Percentiles rank a stretch among this genome's conserved stretches.
phyloP scores from a whole-genome alignment of 1,140 invertebrate genomes.

The Tetranychus cinnabarinus region DNA sequence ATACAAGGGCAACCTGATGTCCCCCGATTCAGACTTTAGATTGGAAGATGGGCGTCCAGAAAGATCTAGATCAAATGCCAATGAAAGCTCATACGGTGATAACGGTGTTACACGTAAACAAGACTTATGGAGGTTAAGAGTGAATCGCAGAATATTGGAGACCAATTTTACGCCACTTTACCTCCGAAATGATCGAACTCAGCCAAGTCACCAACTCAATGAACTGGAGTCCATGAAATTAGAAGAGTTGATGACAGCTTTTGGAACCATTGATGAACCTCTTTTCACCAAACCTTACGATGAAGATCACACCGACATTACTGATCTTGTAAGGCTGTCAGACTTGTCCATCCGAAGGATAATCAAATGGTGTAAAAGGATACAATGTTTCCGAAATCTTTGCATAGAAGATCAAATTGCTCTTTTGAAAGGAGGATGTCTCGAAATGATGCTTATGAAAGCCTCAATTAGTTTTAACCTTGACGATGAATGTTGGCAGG shows the following conservation, averaged over 20 bases:
- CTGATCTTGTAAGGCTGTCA: slow-evolving; percentile 67
- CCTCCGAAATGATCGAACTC: background rate
- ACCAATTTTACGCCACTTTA: background rate
- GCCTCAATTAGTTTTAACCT: slow-evolving; percentile 67
- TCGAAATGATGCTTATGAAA: slow-evolving; percentile 72
- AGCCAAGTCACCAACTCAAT: background rate
- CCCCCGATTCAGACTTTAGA: background rate
- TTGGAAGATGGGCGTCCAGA: too few species aligned
- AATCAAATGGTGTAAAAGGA: slow-evolving; percentile 76
- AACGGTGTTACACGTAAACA: background rate
- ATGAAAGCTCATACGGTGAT: background rate
- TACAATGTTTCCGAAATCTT: slow-evolving; percentile 62
- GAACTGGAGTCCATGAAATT: background rate
- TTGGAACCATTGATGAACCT: background rate
- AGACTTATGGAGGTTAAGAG: background rate
- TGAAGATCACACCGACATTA: slow-evolving; percentile 19
- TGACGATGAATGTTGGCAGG: slow-evolving; percentile 46
- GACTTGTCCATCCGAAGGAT: slow-evolving; percentile 64
- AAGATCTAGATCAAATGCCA: background rate
- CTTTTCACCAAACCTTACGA: background rate
- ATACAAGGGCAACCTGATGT: background rate
- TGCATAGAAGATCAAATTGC: slow-evolving; percentile 75
- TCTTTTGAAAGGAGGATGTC: slow-evolving; percentile 60
- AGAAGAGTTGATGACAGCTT: background rate
- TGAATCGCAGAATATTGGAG: background rate